Percentiles rank a stretch among this genome's conserved stretches.
These are phyloP conservation scores for Cecropterus lyciades DNA, from an alignment of 1,140 invertebrate species.

Conservation along the genomic window DNA sequence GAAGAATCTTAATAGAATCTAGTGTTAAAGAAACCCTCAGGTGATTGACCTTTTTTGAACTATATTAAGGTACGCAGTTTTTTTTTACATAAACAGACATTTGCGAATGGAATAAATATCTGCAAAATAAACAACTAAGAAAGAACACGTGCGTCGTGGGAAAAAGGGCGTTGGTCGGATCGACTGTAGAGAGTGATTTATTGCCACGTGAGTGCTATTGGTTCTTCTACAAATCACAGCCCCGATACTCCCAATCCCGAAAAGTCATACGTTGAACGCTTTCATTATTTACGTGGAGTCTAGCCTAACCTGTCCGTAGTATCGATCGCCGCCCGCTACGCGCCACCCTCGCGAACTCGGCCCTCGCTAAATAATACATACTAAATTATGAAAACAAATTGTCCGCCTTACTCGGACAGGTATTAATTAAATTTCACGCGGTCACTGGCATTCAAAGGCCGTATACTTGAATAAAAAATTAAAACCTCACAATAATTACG, in stretches of 20 bases:
- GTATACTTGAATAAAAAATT: constrained; percentile 21
- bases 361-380: constrained; percentile 57
- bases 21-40: constrained; percentile 1
- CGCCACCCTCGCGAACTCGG: constrained; percentile 40
- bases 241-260: background rate
- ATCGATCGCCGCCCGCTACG: constrained; percentile 61
- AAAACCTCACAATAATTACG: background rate
- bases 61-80: background rate
- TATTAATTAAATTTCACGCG: constrained; percentile 32
- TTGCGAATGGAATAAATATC: background rate
- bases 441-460: constrained; percentile 11
- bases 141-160: background rate
- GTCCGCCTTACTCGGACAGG: constrained; percentile 24
- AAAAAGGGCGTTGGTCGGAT: background rate
- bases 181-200: background rate
- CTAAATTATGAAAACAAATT: constrained; percentile 43
- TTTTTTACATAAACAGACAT: background rate
- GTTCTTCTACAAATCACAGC: background rate
- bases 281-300: constrained; percentile 73
- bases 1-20: constrained; percentile 11
- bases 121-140: background rate
- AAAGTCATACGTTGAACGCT: constrained; percentile 50
- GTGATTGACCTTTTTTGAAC: background rate
- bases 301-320: constrained; percentile 63
- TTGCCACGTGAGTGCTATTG: constrained; percentile 53